Evolutionary conservation across 2,888 invertebrate species (phyloP).

Genomic region (Heliconius charithonia): DNA sequence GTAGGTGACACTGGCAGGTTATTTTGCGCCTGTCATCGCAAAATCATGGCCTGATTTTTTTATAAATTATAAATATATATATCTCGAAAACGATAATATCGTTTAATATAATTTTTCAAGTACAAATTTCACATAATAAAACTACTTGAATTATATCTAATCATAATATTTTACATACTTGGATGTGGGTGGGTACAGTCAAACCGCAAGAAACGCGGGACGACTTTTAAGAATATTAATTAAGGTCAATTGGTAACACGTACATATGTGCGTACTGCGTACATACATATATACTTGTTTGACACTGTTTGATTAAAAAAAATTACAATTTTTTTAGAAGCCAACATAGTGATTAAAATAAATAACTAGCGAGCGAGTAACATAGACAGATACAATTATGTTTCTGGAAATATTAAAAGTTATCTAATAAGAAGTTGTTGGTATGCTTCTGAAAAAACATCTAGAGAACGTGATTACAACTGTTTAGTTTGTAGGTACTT

Average conservation of each 20-base stretch:
- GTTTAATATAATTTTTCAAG: background rate
- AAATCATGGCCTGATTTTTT: too few species aligned
- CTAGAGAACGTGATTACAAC: background rate
- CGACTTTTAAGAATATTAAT: conserved; percentile 29
- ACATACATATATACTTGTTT: conserved; percentile 16
- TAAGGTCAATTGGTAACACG: conserved; percentile 33
- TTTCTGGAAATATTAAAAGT: background rate
- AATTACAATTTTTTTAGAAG: conserved; percentile 23
- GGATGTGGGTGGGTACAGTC: background rate
- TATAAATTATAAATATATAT: too few species aligned
- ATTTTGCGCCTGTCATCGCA: too few species aligned
- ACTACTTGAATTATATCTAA: background rate
- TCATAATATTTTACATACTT: background rate
- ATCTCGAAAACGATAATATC: background rate
- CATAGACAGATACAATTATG: background rate
- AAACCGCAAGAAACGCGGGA: background rate
- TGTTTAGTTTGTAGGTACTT: too few species aligned
- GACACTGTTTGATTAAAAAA: conserved; percentile 22
- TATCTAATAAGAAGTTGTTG: background rate
- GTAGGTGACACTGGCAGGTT: too few species aligned
- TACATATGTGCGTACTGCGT: background rate
- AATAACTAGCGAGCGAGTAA: background rate
- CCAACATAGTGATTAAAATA: background rate
- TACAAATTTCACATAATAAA: background rate
- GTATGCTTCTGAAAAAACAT: background rate